phyloP scores from a whole-genome alignment of 2,888 invertebrate genomes.

The Xanthorhoe designata region DNA sequence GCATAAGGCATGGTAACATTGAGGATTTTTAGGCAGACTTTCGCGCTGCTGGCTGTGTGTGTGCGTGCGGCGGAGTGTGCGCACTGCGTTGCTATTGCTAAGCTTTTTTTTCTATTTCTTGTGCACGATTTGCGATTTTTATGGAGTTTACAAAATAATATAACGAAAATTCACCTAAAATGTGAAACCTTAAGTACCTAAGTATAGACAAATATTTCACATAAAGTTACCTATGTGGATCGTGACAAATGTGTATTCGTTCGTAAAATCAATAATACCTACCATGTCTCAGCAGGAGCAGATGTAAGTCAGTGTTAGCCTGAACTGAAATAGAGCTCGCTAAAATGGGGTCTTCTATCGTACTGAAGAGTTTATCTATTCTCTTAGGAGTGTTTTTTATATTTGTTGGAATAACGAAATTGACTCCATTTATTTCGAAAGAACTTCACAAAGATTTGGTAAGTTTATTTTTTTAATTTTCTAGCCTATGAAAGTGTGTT shows the following conservation, averaged over 20 bases:
- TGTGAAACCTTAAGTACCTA: slow-evolving; percentile 32
- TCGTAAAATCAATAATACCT: slow-evolving; percentile 38
- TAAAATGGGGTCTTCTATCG: slow-evolving; percentile 89
- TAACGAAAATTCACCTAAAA: slow-evolving; percentile 17
- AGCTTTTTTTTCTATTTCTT: slow-evolving; percentile 38
- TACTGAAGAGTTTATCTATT: slow-evolving; percentile 95
- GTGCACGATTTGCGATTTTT: slow-evolving; percentile 19
- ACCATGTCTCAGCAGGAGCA: slow-evolving; percentile 45
- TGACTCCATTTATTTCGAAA: slow-evolving; percentile 96
- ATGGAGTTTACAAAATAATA: slow-evolving; percentile 24
- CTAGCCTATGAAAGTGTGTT: slow-evolving; percentile 65
- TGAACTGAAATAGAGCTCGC: slow-evolving; percentile 35
- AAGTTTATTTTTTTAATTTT: slow-evolving; percentile 67
- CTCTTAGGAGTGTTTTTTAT: slow-evolving; percentile 97
- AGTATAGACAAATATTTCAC: slow-evolving; percentile 4
- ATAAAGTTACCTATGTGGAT: not conserved
- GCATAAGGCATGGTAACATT: slow-evolving; percentile 8
- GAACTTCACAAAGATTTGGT: slow-evolving; percentile 99
- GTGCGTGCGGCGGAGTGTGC: too few relatives aligned
- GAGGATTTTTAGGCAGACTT: too few relatives aligned
- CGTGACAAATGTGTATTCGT: slow-evolving; percentile 29
- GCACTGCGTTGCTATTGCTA: slow-evolving; percentile 67
- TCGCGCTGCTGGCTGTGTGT: too few relatives aligned
- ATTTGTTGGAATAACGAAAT: slow-evolving; percentile 96
- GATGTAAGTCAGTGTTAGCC: slow-evolving; percentile 52